Base-by-base conservation (phyloP, 2,888 invertebrate genomes). In the Pollenia angustigena region DNA sequence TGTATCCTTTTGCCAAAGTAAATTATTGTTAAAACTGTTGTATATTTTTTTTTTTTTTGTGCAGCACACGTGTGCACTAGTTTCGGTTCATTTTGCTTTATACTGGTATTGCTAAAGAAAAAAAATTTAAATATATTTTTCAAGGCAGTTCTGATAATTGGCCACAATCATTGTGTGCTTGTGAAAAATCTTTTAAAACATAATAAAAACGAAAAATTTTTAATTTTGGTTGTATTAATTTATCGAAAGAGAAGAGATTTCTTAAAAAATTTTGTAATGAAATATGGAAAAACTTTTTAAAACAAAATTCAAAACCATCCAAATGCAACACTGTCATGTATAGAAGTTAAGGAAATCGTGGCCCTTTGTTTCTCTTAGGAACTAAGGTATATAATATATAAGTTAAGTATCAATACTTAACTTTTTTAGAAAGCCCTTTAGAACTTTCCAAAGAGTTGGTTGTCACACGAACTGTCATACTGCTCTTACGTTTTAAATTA, bases 31-130 rank as follows among this genome's bases (percentile, higher is more conserved):
- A 66, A 78, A 58, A 2, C 32, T 32, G 32, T 4, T 83, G 40
- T 50, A 14, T 75, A 18, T 1, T 18, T 18, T 76, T 23, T 23
- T 48, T 76, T 23, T 23, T 48, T 62, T 54, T 68, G 42, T 75
- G 11, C n/a, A 44, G 83, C 72, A 81, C 87, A 87, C 87, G 83
- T 87, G 87, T 84, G 83, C 87, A 81, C 83, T 50, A 81, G 60
- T 40, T 78, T 86, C 76, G 23, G 12, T 46, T 2, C 56, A 52
- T 79, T 58, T 84, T 58, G 14, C 9, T 62, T 16, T 11, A 18
- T 74, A 68, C 18, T 16, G 14, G 16, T 40, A 68, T 10, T 66
- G 52, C 42, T 74, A 42, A 54, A 48, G 4, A 14, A n/a, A 75
- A 52, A 74, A 46, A 76, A 32, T 42, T 32, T 9, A 7, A 58